A percentile compares a stretch with the other conserved stretches of the same genome.
These are phyloP conservation scores for Asteroscopus sphinx DNA, from an alignment of 2,888 invertebrate species.

Conservation along the genomic window DNA sequence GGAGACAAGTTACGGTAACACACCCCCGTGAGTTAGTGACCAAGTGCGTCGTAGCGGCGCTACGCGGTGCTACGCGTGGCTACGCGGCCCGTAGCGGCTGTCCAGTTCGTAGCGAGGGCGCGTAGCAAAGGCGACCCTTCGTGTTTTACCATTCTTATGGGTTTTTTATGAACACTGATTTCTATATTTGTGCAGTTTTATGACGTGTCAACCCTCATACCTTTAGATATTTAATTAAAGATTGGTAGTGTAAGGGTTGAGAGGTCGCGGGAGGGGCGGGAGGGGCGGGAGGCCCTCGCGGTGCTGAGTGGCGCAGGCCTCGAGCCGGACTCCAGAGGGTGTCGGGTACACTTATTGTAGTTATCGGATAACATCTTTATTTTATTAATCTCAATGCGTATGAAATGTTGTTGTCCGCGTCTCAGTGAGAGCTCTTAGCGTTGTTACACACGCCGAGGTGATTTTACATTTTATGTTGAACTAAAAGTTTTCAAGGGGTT, in stretches of 20 bases:
- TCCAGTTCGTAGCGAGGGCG: slow-evolving; percentile 37
- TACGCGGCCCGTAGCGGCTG: slow-evolving; percentile 32
- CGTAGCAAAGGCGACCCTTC: slow-evolving; percentile 44
- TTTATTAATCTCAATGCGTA: slow-evolving; percentile 47
- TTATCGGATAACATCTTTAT: slow-evolving; percentile 59
- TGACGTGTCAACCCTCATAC: slow-evolving; percentile 56
- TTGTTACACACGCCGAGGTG: too few species aligned
- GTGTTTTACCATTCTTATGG: slow-evolving; percentile 60
- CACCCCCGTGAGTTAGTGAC: neutral
- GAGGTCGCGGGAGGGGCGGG: slow-evolving; percentile 6
- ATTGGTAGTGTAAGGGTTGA: slow-evolving; percentile 62
- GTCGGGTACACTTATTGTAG: slow-evolving; percentile 33
- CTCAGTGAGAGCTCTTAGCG: neutral
- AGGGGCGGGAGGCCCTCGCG: slow-evolving; percentile 1
- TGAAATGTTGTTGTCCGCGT: slow-evolving; percentile 3
- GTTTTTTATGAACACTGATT: slow-evolving; percentile 73
- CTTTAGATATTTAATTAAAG: slow-evolving; percentile 67
- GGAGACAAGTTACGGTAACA: neutral
- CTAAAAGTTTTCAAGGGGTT: too few species aligned
- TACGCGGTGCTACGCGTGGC: slow-evolving; percentile 39
- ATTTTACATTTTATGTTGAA: too few species aligned
- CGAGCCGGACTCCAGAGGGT: slow-evolving; percentile 33
- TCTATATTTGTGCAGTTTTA: slow-evolving; percentile 70
- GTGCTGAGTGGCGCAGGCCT: slow-evolving; percentile 17
- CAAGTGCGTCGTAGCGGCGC: slow-evolving; percentile 31